phyloP scores from a whole-genome alignment of 1,140 invertebrate species.

The Papilio dardanus region DNA sequence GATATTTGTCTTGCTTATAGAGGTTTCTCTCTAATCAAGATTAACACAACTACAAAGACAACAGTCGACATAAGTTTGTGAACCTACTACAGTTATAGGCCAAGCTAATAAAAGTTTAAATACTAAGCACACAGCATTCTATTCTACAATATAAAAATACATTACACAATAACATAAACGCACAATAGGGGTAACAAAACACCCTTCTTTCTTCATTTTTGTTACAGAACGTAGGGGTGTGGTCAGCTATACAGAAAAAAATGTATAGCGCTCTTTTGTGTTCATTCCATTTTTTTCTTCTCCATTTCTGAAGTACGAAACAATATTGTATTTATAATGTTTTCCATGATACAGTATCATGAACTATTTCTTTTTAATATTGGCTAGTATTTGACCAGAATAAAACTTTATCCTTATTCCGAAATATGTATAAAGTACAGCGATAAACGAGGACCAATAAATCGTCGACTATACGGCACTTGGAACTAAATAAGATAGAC shows the following conservation, averaged over 20 bases:
- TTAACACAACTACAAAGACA: too few relatives aligned
- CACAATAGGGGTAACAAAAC: constrained; percentile 45
- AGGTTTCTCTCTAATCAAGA: too few relatives aligned
- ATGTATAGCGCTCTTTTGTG: constrained; percentile 22
- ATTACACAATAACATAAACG: constrained; percentile 40
- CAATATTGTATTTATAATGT: constrained; percentile 35
- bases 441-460: too few relatives aligned
- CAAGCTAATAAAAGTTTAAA: neutral
- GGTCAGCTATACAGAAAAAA: constrained; percentile 40
- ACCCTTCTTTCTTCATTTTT: constrained; percentile 44
- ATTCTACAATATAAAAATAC: constrained; percentile 33
- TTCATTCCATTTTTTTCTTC: constrained; percentile 25
- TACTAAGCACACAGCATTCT: constrained; percentile 13
- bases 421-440: too few relatives aligned
- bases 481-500: too few relatives aligned
- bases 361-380: constrained; percentile 3
- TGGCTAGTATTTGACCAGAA: neutral
- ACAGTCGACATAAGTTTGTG: too few relatives aligned
- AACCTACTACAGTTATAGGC: neutral
- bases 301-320: constrained; percentile 20
- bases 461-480: too few relatives aligned
- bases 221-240: constrained; percentile 42
- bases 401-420: too few relatives aligned
- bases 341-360: constrained; percentile 10
- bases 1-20: too few relatives aligned